Conservation (phyloP, 1,140 invertebrate genomes). For the Zaprionus ornatus region DNA sequence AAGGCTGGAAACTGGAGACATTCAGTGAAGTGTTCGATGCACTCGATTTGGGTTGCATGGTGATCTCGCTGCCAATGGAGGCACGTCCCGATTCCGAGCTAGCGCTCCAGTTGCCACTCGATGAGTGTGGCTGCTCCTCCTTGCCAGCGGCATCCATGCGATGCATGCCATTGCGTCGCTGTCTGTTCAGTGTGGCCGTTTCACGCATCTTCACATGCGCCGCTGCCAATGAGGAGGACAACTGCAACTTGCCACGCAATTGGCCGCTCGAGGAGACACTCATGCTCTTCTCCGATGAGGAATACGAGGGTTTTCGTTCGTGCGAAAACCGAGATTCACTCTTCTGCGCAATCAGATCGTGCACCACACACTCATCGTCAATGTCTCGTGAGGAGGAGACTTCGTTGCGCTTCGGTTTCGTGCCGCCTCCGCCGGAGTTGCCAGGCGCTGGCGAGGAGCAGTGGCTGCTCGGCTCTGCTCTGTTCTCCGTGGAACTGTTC, state of each 20-base stretch:
- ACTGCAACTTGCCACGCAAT: slow-evolving; percentile 72
- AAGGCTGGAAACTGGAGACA: slow-evolving; percentile 86
- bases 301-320: slow-evolving; percentile 91
- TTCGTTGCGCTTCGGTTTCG: slow-evolving; percentile 16
- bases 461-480: slow-evolving; percentile 42
- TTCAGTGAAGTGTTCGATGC: slow-evolving; percentile 89
- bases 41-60: slow-evolving; percentile 89
- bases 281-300: slow-evolving; percentile 88
- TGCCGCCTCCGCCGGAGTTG: slow-evolving; percentile 9
- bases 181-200: slow-evolving; percentile 86
- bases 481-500: slow-evolving; percentile 71
- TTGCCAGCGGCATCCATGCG: slow-evolving; percentile 71
- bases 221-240: slow-evolving; percentile 45
- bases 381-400: slow-evolving; percentile 64
- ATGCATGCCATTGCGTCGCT: slow-evolving; percentile 85
- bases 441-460: slow-evolving; percentile 24
- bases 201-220: slow-evolving; percentile 88
- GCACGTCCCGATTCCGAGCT: slow-evolving; percentile 94
- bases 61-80: slow-evolving; percentile 92
- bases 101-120: slow-evolving; percentile 96
- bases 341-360: slow-evolving; percentile 84
- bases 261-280: slow-evolving; percentile 82
- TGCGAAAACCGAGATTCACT: slow-evolving; percentile 85
- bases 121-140: slow-evolving; percentile 93
- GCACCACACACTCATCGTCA: slow-evolving; percentile 86